Base-by-base conservation (phyloP, 53 echinoderm and acorn worm genomes). In the Paracentrotus lividus region DNA sequence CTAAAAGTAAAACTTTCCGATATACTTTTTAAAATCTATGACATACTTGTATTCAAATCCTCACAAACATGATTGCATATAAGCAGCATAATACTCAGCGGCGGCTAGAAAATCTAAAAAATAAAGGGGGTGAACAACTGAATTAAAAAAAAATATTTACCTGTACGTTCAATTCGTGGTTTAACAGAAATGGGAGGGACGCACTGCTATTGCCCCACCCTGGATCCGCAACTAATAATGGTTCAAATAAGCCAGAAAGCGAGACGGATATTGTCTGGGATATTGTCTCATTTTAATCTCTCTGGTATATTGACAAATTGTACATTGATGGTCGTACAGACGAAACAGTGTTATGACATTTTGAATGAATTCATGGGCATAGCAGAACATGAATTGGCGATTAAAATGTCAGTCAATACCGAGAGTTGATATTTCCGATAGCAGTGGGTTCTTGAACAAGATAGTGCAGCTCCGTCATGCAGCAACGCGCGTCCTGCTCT, bases 311-410 rank as follows among this genome's bases (percentile, higher is more conserved):
- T 27, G 26, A 26, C 61, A 61, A 26, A 26, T 27, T 27, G 10
- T 61, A 16, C 29, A 26, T 69, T 38, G 1, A 15, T 34, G 5
- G 32, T 69, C 38, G 57, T 18, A 21, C 18, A 34, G 36, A 31
- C 36, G 9, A 8, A 38, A 31, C 36, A 69, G n/a, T 68, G 68
- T 36, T 68, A 15, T 69, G 69, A 69, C 69, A 69, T 69, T 38
- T 69, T 69, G 69, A 69, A 69, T 69, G 38, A 69, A 69, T 69
- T 69, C 69, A 69, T 69, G 38, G 36, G 32, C 34, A 69, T 2
- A 18, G 69, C 16, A 38, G 38, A 38, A 38, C 69, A 69, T 38
- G 69, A 31, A 10, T 18, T 13, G 5, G 38, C 16, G 16, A 38
- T 69, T 15, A 69, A 38, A 69, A 69, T 69, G 69, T 69, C 69